These are phyloP conservation scores for Scaptomyza montana DNA, from an alignment of 1,140 invertebrate species.

Conservation along the genomic window DNA sequence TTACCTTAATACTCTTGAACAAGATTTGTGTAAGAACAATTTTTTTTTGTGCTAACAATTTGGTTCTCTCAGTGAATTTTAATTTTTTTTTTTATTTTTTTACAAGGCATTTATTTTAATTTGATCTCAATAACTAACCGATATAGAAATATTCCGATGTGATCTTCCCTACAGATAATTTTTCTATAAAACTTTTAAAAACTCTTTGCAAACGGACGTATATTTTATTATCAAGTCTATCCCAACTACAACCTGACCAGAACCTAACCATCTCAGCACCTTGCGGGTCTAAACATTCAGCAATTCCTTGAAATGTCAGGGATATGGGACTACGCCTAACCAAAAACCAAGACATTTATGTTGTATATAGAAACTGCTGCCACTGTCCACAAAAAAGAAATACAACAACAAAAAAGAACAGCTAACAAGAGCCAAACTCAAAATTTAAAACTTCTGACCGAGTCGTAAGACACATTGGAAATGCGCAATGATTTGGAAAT, in stretches of 20 bases:
- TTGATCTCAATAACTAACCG: too few relatives aligned
- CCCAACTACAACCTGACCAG: neutral
- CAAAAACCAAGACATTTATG: neutral
- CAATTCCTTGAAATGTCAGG: conserved; percentile 68
- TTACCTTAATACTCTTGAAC: too few relatives aligned
- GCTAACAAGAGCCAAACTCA: conserved; percentile 18
- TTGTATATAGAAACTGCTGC: conserved; percentile 29
- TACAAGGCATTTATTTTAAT: too few relatives aligned
- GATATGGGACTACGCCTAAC: conserved; percentile 41
- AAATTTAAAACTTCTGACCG: conserved; percentile 22
- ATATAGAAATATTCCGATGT: too few relatives aligned
- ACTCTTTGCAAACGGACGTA: too few relatives aligned
- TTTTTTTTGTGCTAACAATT: too few relatives aligned
- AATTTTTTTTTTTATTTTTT: too few relatives aligned
- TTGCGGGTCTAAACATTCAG: conserved; percentile 30
- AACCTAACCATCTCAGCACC: conserved; percentile 23
- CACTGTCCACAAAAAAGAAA: conserved; percentile 6
- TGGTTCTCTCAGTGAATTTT: too few relatives aligned
- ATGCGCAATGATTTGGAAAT: conserved; percentile 83
- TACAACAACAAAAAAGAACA: conserved; percentile 6
- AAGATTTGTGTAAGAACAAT: too few relatives aligned
- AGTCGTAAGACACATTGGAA: conserved; percentile 43
- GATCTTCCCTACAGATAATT: too few relatives aligned
- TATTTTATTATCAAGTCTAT: neutral
- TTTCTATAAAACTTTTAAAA: too few relatives aligned